Evolutionary conservation across 1,140 invertebrate species (phyloP), one percentile per base, ranked within the genome.

Genomic region (Caligus rogercresseyi): DNA sequence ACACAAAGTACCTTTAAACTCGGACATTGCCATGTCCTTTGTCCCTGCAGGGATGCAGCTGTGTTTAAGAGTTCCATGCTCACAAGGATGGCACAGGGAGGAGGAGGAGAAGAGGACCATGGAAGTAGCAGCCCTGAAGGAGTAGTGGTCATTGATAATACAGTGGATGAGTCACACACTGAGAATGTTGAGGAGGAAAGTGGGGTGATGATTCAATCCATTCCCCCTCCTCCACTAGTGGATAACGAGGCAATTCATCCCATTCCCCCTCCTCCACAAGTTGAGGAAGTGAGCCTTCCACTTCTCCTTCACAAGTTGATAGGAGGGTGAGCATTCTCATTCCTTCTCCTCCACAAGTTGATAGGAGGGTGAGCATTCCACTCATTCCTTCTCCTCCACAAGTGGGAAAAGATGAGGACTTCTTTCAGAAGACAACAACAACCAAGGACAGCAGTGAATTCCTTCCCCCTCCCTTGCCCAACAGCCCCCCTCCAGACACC

Each of bases 1-100:
- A 4, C 79, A 81, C 65, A 73, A 83, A 2, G 72, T 81, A 61
- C 52, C 52, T 7, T 18, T 55, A 2, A 53, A 53, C 16, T n/a
- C 23, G 18, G 23, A 61, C 52, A 23, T 64, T 1, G 67, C 66
- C 31, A 66, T 70, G n/a, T 67, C 65, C 16, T 70, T 67, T 59
- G 68, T 70, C 53, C 67, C 66, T 18, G 67, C 65, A 0, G 61
- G 65, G 68, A 65, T 26, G 66, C 66, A 4, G 54, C 64, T 24
- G 68, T 67, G 31, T 70, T 67, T 53, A 58, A 61, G 56, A 65
- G 52, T 23, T 25, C 18, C 16, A 53, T 53, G 3, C 72, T 71
- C 59, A 73, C 72, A 16, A 75, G 78, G 16, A 13, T 62, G 16
- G 60, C 60, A n/a, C 11, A 21, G 14, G 4, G 25, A 58, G 20